Evolutionary conservation across 2,888 invertebrate genomes (phyloP).

Genomic region (Elysia crispata): DNA sequence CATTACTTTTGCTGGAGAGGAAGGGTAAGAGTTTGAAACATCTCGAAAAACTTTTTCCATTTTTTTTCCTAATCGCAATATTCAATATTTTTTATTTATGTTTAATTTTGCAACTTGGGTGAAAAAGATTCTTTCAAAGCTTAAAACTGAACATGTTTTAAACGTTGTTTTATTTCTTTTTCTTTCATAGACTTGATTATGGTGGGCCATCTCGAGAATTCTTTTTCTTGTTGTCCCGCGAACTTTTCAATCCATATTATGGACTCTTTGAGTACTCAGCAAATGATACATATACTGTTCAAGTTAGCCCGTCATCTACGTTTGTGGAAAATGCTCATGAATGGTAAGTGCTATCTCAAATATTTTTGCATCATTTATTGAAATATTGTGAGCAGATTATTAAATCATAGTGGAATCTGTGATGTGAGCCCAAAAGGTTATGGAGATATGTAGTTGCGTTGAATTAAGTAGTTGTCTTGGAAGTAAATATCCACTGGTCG

Average conservation of each 20-base stretch:
- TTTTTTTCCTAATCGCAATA: background rate
- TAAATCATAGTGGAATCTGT: no score
- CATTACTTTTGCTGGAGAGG: conserved; percentile 90
- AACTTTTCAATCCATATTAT: conserved; percentile 98
- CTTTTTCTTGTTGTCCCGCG: conserved; percentile 97
- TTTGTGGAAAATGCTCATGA: conserved; percentile 98
- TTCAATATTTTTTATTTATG: no score
- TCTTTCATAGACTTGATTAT: conserved; percentile 86
- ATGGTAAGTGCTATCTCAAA: conserved; percentile 82
- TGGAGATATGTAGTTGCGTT: no score
- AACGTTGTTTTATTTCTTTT: conserved; percentile 6
- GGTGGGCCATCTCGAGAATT: conserved; percentile 98
- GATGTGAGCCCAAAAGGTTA: no score
- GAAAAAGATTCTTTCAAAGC: no score
- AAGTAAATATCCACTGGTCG: no score
- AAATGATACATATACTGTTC: conserved; percentile 96
- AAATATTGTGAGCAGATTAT: background rate
- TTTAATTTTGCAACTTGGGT: no score
- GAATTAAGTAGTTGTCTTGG: no score
- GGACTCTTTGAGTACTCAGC: conserved; percentile 98
- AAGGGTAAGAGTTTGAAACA: conserved; percentile 81
- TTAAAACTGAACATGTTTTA: no score
- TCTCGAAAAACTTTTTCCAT: background rate
- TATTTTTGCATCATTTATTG: background rate
- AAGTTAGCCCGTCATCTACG: conserved; percentile 90